phyloP scores from a whole-genome alignment of 2,888 invertebrate species.

The Aromia moschata region DNA sequence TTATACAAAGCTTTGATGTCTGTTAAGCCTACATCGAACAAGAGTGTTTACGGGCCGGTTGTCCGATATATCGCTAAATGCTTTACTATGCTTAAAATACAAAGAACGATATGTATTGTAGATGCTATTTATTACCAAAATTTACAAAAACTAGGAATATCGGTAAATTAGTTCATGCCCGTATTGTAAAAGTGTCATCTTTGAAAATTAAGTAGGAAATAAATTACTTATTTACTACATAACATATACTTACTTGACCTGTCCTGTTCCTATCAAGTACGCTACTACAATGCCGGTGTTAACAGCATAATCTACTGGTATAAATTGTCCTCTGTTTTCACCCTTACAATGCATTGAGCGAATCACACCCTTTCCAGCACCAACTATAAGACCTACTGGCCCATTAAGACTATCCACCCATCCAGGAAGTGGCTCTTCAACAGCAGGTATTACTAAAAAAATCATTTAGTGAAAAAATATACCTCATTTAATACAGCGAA shows the following conservation, averaged over 20 bases:
- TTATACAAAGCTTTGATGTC: too few species aligned
- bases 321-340: conserved; percentile 77
- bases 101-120: too few species aligned
- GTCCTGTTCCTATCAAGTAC: conserved; percentile 68
- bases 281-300: conserved; percentile 80
- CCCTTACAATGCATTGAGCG: conserved; percentile 84
- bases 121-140: too few species aligned
- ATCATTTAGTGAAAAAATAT: too few species aligned
- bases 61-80: too few species aligned
- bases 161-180: too few species aligned
- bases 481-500: too few species aligned
- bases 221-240: not conserved
- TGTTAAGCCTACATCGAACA: too few species aligned
- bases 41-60: too few species aligned
- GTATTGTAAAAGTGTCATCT: too few species aligned
- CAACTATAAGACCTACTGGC: conserved; percentile 84
- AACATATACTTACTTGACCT: conserved; percentile 25
- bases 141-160: too few species aligned
- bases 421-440: conserved; percentile 80
- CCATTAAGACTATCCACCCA: conserved; percentile 96
- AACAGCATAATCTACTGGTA: conserved; percentile 85
- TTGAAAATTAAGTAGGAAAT: not conserved
- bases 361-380: conserved; percentile 87
- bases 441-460: conserved; percentile 81
- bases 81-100: too few species aligned